Conservation (phyloP, 2,113 vertebrate species). For the Oryzias melastigma region DNA sequence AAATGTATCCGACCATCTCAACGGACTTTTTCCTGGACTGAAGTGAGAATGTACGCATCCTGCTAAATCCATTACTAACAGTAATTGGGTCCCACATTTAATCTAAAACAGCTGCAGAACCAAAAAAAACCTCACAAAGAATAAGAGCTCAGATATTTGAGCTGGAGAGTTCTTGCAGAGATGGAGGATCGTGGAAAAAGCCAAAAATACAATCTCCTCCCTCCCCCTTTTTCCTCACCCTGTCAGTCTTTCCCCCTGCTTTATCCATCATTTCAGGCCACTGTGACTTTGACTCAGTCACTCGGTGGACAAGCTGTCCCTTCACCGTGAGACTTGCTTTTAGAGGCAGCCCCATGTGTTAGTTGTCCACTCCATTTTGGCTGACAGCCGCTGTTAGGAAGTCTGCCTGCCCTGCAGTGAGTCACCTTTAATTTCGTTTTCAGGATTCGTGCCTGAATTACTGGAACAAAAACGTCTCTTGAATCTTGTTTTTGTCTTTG, state of each 20-base stretch:
- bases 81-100: slow-evolving; percentile 15
- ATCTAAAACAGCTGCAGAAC: slow-evolving; percentile 8
- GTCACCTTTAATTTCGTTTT: rapidly evolving
- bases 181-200: slow-evolving; percentile 1
- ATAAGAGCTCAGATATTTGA: slow-evolving; percentile 1
- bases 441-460: too few species aligned
- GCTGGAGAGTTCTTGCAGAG: neutral
- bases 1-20: slow-evolving; percentile 16
- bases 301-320: slow-evolving; percentile 26
- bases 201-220: slow-evolving; percentile 12
- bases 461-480: too few species aligned
- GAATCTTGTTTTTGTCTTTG: too few species aligned
- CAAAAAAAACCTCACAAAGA: neutral
- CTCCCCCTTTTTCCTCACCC: neutral
- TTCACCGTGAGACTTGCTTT: slow-evolving; percentile 1
- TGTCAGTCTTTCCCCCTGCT: slow-evolving; percentile 19
- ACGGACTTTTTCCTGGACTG: slow-evolving; percentile 5
- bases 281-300: slow-evolving; percentile 38
- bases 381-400: slow-evolving; percentile 24
- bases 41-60: slow-evolving; percentile 2
- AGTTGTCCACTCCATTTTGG: slow-evolving; percentile 15
- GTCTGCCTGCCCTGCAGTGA: slow-evolving; percentile 1
- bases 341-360: slow-evolving; percentile 7
- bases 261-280: slow-evolving; percentile 37
- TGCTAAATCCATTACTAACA: slow-evolving; percentile 23